Conservation (phyloP, 1,140 invertebrate genomes). For the Drosophila pseudoobscura region DNA sequence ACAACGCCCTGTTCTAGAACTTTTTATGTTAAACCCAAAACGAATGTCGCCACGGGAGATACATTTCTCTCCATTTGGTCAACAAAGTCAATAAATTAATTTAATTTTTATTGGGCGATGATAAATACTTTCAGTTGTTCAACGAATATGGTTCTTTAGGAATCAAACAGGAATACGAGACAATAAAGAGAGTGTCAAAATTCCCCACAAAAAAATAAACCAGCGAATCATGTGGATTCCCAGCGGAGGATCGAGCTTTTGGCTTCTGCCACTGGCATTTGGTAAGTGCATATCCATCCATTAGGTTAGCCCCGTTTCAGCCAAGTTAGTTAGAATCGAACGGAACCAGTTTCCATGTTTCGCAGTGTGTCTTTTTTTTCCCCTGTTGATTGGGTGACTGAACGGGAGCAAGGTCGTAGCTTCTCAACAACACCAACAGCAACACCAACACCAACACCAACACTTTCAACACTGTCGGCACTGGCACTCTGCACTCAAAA, state of each 20-base stretch:
- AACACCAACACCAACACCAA: no score
- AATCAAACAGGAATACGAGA: slow-evolving; percentile 38
- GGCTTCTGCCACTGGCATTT: slow-evolving; percentile 74
- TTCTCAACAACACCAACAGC: no score
- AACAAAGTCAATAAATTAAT: slow-evolving; percentile 26
- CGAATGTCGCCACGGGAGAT: background rate
- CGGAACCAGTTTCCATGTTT: slow-evolving; percentile 52
- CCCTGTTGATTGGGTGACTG: slow-evolving; percentile 47
- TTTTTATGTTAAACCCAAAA: background rate
- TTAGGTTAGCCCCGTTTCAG: slow-evolving; percentile 44
- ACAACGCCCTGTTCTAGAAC: slow-evolving; percentile 17
- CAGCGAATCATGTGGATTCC: slow-evolving; percentile 28
- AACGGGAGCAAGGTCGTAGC: slow-evolving; percentile 69
- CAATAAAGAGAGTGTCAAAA: slow-evolving; percentile 4
- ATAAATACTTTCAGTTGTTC: slow-evolving; percentile 36
- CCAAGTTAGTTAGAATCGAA: slow-evolving; percentile 39
- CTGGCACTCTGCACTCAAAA: slow-evolving; percentile 16
- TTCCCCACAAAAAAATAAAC: background rate
- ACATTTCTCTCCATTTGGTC: slow-evolving; percentile 19
- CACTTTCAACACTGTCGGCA: no score
- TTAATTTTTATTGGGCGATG: slow-evolving; percentile 4
- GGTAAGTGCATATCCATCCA: slow-evolving; percentile 67
- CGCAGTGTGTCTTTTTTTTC: slow-evolving; percentile 1
- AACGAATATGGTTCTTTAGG: slow-evolving; percentile 48
- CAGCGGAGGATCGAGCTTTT: slow-evolving; percentile 34